These are phyloP conservation scores for Pteronura brasiliensis DNA, from an alignment of 2,113 vertebrate genomes.

Conservation along the genomic window DNA sequence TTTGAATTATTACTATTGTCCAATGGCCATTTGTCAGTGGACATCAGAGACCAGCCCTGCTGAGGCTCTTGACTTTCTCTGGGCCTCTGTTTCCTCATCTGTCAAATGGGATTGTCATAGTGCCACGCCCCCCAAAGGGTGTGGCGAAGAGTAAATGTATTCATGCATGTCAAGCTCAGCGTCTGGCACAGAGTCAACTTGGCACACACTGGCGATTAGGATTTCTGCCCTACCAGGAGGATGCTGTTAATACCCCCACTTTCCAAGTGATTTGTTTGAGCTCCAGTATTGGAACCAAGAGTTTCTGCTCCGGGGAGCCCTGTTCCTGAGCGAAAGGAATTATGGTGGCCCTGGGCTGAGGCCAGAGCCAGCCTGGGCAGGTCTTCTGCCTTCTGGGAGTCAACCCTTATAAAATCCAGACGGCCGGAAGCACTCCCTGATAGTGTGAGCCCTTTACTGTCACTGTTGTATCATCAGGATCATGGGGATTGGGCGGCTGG, in stretches of 20 bases:
- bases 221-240: not conserved
- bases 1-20: no score
- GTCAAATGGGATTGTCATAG: not conserved
- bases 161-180: rapidly evolving
- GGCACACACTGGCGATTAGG: not conserved
- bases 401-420: rapidly evolving
- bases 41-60: not conserved
- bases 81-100: not conserved
- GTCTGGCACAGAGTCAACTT: not conserved
- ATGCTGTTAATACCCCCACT: not conserved
- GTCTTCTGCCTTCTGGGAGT: not conserved
- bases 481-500: no score
- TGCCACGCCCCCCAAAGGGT: not conserved
- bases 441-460: not conserved
- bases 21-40: not conserved
- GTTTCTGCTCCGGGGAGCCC: not conserved
- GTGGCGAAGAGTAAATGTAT: not conserved
- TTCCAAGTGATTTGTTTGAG: not conserved
- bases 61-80: not conserved
- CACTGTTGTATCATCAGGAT: not conserved
- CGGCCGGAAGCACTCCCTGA: rapidly evolving
- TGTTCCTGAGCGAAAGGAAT: not conserved
- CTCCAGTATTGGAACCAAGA: not conserved
- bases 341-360: not conserved
- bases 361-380: not conserved